Evolutionary conservation across 1,140 invertebrate species (phyloP).

Genomic region (Listronotus bonariensis): DNA sequence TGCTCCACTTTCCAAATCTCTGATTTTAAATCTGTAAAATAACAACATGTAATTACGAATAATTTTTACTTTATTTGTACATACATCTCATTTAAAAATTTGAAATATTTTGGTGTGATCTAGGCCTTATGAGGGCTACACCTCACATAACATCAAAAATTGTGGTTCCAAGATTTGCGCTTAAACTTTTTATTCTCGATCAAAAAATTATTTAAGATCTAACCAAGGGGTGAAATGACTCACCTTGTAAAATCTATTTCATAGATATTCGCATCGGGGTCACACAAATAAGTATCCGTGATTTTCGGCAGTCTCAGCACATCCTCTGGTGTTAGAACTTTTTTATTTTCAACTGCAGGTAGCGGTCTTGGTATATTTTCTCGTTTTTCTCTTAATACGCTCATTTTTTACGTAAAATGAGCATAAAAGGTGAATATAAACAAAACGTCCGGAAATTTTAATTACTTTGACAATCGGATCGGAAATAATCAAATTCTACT

Average conservation of each 20-base stretch:
- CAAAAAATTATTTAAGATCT: too few species aligned
- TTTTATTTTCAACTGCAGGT: slow-evolving; percentile 31
- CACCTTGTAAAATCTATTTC: slow-evolving; percentile 94
- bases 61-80: too few species aligned
- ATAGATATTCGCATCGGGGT: slow-evolving; percentile 93
- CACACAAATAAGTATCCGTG: slow-evolving; percentile 83
- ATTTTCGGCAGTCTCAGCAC: slow-evolving; percentile 66
- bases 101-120: too few species aligned
- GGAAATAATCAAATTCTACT: neutral
- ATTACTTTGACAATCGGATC: too few species aligned
- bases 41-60: too few species aligned
- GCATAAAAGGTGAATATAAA: slow-evolving; percentile 18
- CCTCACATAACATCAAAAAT: too few species aligned
- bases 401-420: slow-evolving; percentile 42
- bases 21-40: slow-evolving; percentile 94
- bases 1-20: slow-evolving; percentile 91
- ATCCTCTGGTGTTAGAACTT: slow-evolving; percentile 64
- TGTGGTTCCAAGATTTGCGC: too few species aligned
- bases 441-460: neutral
- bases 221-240: neutral
- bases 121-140: too few species aligned
- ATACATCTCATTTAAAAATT: too few species aligned
- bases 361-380: slow-evolving; percentile 44
- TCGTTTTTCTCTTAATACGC: slow-evolving; percentile 50
- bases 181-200: too few species aligned